Evolutionary conservation across 2,797 vertebrate species (phyloP).

Genomic region (Enteromius thamalakanensis): DNA sequence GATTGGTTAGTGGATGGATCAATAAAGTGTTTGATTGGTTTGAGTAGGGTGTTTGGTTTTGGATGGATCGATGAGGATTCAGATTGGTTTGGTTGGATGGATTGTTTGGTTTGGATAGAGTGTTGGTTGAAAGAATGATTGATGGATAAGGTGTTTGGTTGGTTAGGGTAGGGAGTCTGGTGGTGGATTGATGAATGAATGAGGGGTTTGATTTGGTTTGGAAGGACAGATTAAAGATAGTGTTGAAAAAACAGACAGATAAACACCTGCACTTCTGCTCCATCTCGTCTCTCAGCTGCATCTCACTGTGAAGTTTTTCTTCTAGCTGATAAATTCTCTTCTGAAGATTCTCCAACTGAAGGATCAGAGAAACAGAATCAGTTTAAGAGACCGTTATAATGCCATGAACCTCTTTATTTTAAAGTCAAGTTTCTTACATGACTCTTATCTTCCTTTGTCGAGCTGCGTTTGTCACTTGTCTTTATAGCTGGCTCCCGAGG

Average conservation of each 20-base stretch:
- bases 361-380: constrained; percentile 14
- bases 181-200: neutral
- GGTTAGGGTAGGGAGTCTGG: neutral
- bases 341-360: constrained; percentile 94
- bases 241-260: neutral
- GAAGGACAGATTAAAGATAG: neutral
- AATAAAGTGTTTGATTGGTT: neutral
- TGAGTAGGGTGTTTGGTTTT: neutral
- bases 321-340: constrained; percentile 95
- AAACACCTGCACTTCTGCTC: constrained; percentile 96
- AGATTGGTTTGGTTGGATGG: neutral
- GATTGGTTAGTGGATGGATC: neutral
- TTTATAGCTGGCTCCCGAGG: constrained; percentile 81
- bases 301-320: constrained; percentile 96
- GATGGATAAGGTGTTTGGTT: neutral
- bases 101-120: too few species aligned
- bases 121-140: too few species aligned
- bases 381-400: neutral
- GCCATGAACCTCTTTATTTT: neutral
- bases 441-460: constrained; percentile 89
- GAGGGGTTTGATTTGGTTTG: neutral
- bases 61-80: neutral
- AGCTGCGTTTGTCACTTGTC: constrained; percentile 88
- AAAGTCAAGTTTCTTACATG: constrained; percentile 79
- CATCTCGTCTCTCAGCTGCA: constrained; percentile 97